Evolutionary conservation across 2,113 vertebrate genomes (phyloP), one percentile per base, ranked within the genome.

Genomic region (Mus spicilegus): DNA sequence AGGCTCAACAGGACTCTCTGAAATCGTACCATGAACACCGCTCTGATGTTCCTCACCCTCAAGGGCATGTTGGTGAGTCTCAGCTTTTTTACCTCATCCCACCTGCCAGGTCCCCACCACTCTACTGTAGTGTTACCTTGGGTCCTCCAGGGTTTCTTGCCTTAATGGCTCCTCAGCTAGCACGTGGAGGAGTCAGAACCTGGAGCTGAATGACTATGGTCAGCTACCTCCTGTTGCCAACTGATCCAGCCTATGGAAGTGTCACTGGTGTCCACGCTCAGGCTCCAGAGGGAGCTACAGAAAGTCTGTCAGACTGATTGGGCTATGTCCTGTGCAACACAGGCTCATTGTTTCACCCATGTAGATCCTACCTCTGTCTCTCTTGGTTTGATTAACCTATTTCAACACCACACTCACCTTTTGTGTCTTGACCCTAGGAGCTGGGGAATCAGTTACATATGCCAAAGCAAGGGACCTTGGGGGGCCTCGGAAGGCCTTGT

Each of bases 1-100:
- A 91, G 88, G 98, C 97, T 90, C 96, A 96, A 58, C 65, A n/a
- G 1, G 6, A 33, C 69, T n/a, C 84, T 49, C 33, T 9, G 0
- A 42, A 70, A 14, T 30, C 72, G 5, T 17, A 54, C 94, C 9
- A 0, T 0, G 3, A 26, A 26, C 19, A 8, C n/a, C 6, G n/a
- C 39, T 16, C 5, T 0, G 13, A 39, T 46, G 72, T 92, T 54
- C n/a, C 61, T 70, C 24, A 84, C 81, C 96, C 90, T 84, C 96
- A 91, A 97, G 80, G 22, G 67, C 96, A 91, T 17, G 93, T 94
- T 0, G 0, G 98, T 98, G 95, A 97, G 98, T 97, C 16, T 30
- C 0, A 7, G 73, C 7, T 1, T 17, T 80, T 16, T 0, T 4
- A 12, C 24, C 12, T 39, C 54, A 39, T 46, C 8, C 3, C 3